A percentile compares a stretch with the other conserved stretches of the same genome.
These are phyloP conservation scores for Montipora sp. DNA, from an alignment of 64 coral and sea anemone species.

Conservation along the genomic window DNA sequence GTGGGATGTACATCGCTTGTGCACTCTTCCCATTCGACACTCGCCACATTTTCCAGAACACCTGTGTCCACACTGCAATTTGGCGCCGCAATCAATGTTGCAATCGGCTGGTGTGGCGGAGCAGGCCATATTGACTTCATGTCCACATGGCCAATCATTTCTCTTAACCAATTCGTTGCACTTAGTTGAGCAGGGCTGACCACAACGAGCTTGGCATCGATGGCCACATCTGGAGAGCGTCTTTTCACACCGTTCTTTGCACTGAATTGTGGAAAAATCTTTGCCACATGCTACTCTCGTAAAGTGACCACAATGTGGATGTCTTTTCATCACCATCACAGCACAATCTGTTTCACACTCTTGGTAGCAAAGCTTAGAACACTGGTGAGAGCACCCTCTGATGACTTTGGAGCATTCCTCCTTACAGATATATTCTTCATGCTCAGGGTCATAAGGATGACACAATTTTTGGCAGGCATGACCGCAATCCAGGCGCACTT, in stretches of 20 bases:
- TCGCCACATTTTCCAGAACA: conserved; percentile 53
- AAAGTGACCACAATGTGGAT: conserved; percentile 56
- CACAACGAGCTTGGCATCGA: conserved; percentile 37
- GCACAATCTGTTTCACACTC: conserved; percentile 47
- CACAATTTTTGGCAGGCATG: conserved; percentile 66
- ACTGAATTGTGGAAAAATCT: not conserved
- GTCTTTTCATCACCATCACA: conserved; percentile 45
- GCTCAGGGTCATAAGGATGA: conserved; percentile 71
- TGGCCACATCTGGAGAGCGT: not conserved
- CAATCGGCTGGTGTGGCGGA: conserved; percentile 77
- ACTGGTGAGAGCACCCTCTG: conserved; percentile 67
- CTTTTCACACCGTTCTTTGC: not conserved
- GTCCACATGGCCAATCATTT: conserved; percentile 74
- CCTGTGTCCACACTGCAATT: conserved; percentile 7
- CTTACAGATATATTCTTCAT: conserved; percentile 36
- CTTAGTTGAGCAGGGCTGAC: conserved; percentile 34
- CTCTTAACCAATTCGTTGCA: conserved; percentile 68
- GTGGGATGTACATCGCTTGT: conserved; percentile 22
- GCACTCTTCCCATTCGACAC: conserved; percentile 66
- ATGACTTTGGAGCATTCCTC: conserved; percentile 50
- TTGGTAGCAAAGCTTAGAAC: conserved; percentile 56
- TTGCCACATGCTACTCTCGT: conserved; percentile 45
- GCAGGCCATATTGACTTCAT: conserved; percentile 60
- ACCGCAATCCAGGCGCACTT: conserved; percentile 73
- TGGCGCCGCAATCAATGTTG: conserved; percentile 35